Evolutionary conservation across 2,797 vertebrate genomes (phyloP), one percentile per base, ranked within the genome.

Genomic region (Nasua narica): DNA sequence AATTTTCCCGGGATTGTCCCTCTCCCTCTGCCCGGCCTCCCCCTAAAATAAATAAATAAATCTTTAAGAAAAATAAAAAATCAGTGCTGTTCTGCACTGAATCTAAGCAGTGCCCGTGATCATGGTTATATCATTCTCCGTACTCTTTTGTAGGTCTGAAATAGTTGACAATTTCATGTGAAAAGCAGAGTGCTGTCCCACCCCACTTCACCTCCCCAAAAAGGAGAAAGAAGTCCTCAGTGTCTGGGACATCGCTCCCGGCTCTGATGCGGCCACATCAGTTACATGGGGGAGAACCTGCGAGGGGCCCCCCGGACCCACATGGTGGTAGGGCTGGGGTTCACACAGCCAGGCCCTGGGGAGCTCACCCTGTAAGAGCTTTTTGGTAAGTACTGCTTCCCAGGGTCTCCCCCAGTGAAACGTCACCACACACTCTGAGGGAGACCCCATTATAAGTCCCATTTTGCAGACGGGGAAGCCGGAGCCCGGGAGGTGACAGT

Each of bases 321-420:
- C 48, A 15, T 1, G 21, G 60, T 18, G 43, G 0, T 1, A 13
- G 15, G 60, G 29, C 77, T 6, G 25, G 21, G 46, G 10, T 40
- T 25, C 10, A 15, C 46, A 27, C 43, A 16, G 40, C 7, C 1
- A 43, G 60, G 16, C 60, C 32, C 2, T 0, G 7, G 10, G 7
- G 16, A 10, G 4, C 32, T 4, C 19, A 3, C 65, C 65, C n/a
- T 12, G 3, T 21, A 13, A 43, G 25, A 15, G 35, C 69, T 8
- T 27, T 2, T 81, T 58, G 2, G 60, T 12, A 18, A 19, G 29
- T 3, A 2, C 21, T 21, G 3, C 19, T 40, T 25, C 32, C 18
- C 29, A 21, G 0, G 3, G 16, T 15, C 23, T 27, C 35, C 81
- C 29, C 43, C 10, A 5, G 5, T 7, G 13, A 27, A 23, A 19